Evolutionary conservation across 2,113 vertebrate genomes (phyloP).

Genomic region (Lynx canadensis): DNA sequence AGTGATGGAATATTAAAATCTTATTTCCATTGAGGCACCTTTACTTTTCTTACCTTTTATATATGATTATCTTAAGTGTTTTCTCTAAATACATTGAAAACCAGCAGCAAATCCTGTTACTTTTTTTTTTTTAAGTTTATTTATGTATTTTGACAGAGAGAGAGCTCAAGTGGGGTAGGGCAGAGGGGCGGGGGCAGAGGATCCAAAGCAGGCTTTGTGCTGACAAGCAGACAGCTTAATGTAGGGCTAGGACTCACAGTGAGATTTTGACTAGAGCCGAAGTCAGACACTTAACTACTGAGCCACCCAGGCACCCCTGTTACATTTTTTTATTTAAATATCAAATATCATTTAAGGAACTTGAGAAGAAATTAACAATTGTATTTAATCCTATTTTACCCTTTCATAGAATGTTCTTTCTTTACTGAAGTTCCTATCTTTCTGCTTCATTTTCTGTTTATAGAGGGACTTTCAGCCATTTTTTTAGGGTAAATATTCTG

Average conservation of each 20-base stretch:
- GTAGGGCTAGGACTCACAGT: too few species aligned
- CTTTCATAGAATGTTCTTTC: neutral
- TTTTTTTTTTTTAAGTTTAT: neutral
- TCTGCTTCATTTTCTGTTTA: neutral
- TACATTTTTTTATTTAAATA: neutral
- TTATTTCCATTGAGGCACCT: neutral
- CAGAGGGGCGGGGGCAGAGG: too few species aligned
- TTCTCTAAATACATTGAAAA: neutral
- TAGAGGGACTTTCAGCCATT: neutral
- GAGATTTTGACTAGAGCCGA: too few species aligned
- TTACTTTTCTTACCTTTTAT: neutral
- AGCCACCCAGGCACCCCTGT: neutral
- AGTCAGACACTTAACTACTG: too few species aligned
- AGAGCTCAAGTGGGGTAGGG: too few species aligned
- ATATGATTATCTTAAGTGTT: neutral
- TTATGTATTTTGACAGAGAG: too few species aligned
- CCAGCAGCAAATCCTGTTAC: neutral
- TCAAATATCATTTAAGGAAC: neutral
- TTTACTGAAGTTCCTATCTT: neutral
- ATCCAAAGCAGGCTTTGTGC: too few species aligned
- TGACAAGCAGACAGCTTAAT: too few species aligned
- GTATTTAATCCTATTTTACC: neutral
- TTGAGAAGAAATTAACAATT: neutral
- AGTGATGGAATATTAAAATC: neutral
- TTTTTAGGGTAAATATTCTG: neutral